Conservation (phyloP, 2,888 invertebrate species). For the Drosophila trichaetosa region DNA sequence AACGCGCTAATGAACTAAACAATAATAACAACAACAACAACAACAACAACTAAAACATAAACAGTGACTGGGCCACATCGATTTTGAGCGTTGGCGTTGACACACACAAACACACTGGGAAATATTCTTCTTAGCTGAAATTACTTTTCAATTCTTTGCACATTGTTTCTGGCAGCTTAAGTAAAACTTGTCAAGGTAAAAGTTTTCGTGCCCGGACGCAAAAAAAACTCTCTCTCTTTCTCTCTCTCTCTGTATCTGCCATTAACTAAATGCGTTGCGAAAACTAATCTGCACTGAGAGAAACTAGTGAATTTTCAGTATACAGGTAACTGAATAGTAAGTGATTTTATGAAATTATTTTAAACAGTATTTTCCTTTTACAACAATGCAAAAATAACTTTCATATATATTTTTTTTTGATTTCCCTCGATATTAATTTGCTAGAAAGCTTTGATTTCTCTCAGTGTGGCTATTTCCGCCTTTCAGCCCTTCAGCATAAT, state of each 20-base stretch:
- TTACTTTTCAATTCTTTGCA: constrained; percentile 60
- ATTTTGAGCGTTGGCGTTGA: constrained; percentile 46
- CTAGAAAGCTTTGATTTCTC: constrained; percentile 6
- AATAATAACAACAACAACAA: constrained; percentile 3
- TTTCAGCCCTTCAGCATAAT: constrained; percentile 45
- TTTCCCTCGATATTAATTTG: neutral
- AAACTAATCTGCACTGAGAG: constrained; percentile 22
- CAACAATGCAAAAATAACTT: neutral
- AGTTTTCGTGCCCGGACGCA: constrained; percentile 28
- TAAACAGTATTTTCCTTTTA: neutral
- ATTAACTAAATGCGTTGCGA: constrained; percentile 33
- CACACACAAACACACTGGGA: constrained; percentile 15
- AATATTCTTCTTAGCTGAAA: constrained; percentile 44
- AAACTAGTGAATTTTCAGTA: neutral
- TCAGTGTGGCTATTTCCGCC: constrained; percentile 25
- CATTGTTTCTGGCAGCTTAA: constrained; percentile 60
- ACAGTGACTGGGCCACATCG: constrained; percentile 44
- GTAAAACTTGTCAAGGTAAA: constrained; percentile 59
- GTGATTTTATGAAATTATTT: neutral
- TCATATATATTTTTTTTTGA: rapidly evolving
- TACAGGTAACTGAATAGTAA: neutral
- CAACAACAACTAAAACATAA: constrained; percentile 18
- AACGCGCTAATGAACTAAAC: constrained; percentile 67
- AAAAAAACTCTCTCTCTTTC: constrained; percentile 3
- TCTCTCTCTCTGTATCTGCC: neutral